Evolutionary conservation across 1,140 invertebrate genomes (phyloP).

Genomic region (Zophobas morio): DNA sequence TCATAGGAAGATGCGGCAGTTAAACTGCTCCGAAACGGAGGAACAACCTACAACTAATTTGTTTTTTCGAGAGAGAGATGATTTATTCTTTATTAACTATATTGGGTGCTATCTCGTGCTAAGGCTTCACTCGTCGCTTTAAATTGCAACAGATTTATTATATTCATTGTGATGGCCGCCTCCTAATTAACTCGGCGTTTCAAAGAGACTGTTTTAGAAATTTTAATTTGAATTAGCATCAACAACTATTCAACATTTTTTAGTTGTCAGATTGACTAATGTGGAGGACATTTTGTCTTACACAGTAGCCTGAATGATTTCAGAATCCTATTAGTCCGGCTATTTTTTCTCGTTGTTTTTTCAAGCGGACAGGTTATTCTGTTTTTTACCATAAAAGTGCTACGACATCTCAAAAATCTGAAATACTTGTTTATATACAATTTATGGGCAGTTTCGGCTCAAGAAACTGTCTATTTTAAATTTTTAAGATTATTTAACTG

Average conservation of each 20-base stretch:
- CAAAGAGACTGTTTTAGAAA: slow-evolving; percentile 16
- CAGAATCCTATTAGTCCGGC: not conserved
- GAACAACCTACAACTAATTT: slow-evolving; percentile 26
- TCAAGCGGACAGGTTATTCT: not conserved
- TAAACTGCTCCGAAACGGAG: slow-evolving; percentile 4
- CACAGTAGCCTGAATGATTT: not conserved
- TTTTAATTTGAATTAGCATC: slow-evolving; percentile 38
- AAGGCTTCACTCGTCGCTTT: slow-evolving; percentile 12
- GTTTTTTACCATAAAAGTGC: slow-evolving; percentile 3
- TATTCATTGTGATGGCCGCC: slow-evolving; percentile 26
- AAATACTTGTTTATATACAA: slow-evolving; percentile 9
- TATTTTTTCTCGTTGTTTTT: slow-evolving; percentile 1
- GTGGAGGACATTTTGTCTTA: slow-evolving; percentile 2
- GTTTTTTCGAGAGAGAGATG: slow-evolving; percentile 14
- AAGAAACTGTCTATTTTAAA: not conserved
- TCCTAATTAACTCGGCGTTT: slow-evolving; percentile 33
- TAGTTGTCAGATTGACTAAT: slow-evolving; percentile 15
- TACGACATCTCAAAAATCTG: slow-evolving; percentile 9
- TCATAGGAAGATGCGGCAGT: slow-evolving; percentile 3
- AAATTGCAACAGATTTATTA: slow-evolving; percentile 33
- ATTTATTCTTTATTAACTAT: slow-evolving; percentile 36
- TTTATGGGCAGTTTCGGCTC: slow-evolving; percentile 11
- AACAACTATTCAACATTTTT: slow-evolving; percentile 28
- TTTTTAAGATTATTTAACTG: slow-evolving; percentile 4
- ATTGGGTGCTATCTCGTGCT: slow-evolving; percentile 19